A percentile compares a stretch with the other conserved stretches of the same genome.
These are phyloP conservation scores for Cataglyphis hispanica DNA, from an alignment of 1,140 invertebrate species.

Conservation along the genomic window DNA sequence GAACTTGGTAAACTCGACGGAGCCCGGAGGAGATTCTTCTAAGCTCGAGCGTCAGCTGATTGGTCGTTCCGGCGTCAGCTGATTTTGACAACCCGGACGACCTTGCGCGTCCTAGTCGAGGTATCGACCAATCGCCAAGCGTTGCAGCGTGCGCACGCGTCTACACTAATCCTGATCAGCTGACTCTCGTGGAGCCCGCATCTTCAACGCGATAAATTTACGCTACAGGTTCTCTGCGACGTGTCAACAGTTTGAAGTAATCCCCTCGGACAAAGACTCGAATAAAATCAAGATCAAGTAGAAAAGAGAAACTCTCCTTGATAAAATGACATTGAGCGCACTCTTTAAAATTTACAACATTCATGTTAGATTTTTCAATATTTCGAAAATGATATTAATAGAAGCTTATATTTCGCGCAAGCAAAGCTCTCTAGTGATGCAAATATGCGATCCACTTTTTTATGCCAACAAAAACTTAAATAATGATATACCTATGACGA, in stretches of 20 bases:
- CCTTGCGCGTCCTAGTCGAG: conserved; percentile 69
- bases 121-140: conserved; percentile 56
- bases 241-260: neutral
- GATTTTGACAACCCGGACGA: conserved; percentile 80
- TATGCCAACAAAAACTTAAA: neutral
- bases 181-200: conserved; percentile 44
- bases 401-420: neutral
- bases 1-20: neutral
- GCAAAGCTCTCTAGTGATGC: neutral
- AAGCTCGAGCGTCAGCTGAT: conserved; percentile 73
- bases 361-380: neutral
- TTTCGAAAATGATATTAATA: conserved; percentile 1
- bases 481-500: neutral
- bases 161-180: conserved; percentile 59
- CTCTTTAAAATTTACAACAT: neutral
- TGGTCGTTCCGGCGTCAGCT: conserved; percentile 73
- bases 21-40: conserved; percentile 30
- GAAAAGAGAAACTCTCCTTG: neutral
- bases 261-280: neutral
- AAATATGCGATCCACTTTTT: neutral
- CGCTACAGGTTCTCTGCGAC: conserved; percentile 2
- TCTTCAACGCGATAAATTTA: conserved; percentile 32
- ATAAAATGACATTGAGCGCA: neutral
- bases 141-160: conserved; percentile 30
- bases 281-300: neutral